These are phyloP conservation scores for Anadara kagoshimensis DNA, from an alignment of 1,140 invertebrate species.

Conservation along the genomic window DNA sequence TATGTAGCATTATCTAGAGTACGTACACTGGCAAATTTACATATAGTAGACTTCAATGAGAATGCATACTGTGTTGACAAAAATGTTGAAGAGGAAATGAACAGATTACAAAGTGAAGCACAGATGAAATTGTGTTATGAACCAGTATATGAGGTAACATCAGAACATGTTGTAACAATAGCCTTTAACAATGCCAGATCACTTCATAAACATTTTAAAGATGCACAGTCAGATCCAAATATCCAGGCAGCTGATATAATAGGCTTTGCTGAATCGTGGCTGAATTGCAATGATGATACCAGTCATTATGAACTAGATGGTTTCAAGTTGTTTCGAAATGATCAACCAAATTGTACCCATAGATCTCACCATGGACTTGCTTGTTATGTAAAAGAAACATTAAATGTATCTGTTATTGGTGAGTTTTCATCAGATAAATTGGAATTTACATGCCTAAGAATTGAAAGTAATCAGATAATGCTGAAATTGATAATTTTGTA, in stretches of 20 bases:
- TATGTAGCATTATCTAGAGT: conserved; percentile 38
- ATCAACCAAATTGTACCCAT: neutral
- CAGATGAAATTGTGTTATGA: neutral
- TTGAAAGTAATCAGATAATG: too few relatives aligned
- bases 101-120: conserved; percentile 13
- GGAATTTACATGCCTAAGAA: too few relatives aligned
- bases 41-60: conserved; percentile 28
- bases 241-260: conserved; percentile 17
- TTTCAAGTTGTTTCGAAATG: conserved; percentile 9
- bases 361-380: conserved; percentile 28
- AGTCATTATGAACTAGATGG: conserved; percentile 1
- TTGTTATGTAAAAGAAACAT: conserved; percentile 13
- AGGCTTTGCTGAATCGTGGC: conserved; percentile 25
- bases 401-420: neutral
- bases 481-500: neutral
- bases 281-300: conserved; percentile 3
- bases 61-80: conserved; percentile 4
- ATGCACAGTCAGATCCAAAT: conserved; percentile 21
- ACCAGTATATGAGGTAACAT: neutral
- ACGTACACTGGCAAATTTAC: conserved; percentile 3
- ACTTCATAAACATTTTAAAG: conserved; percentile 14
- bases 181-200: conserved; percentile 33
- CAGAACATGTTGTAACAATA: conserved; percentile 6
- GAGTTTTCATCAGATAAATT: too few relatives aligned
- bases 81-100: conserved; percentile 22